phyloP scores from a whole-genome alignment of 2,797 vertebrate species.

The Stomatorhinus walkeri region DNA sequence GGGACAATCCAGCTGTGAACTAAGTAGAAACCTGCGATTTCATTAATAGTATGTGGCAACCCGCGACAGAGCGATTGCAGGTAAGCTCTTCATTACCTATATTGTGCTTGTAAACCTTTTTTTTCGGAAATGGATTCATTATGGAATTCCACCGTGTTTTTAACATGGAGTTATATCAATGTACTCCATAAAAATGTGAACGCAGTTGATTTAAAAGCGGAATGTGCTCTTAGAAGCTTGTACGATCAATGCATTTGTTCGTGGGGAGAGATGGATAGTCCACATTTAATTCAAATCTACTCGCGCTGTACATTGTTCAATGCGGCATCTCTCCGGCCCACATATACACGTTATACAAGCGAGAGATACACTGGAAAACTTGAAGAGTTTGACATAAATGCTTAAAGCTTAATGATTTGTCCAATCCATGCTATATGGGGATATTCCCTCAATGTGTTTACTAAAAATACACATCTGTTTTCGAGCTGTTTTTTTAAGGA shows the following conservation, averaged over 20 bases:
- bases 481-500: background rate
- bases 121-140: conserved; percentile 5
- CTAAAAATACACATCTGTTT: conserved; percentile 14
- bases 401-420: background rate
- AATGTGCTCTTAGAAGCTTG: background rate
- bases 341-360: conserved; percentile 4
- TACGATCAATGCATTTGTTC: background rate
- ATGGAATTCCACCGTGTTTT: conserved; percentile 3
- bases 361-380: background rate
- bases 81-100: conserved; percentile 50
- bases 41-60: conserved; percentile 88
- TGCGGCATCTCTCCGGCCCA: background rate
- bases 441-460: background rate
- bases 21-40: conserved; percentile 43
- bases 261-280: background rate
- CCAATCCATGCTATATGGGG: background rate
- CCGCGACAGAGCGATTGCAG: conserved; percentile 92
- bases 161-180: background rate
- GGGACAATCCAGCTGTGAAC: conserved; percentile 27
- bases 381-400: conserved; percentile 1
- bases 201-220: background rate
- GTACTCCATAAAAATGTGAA: background rate
- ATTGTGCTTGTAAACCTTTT: background rate
- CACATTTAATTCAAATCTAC: background rate
- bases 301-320: background rate